Evolutionary conservation across 2,888 invertebrate genomes (phyloP).

Genomic region (Melanargia galathea): DNA sequence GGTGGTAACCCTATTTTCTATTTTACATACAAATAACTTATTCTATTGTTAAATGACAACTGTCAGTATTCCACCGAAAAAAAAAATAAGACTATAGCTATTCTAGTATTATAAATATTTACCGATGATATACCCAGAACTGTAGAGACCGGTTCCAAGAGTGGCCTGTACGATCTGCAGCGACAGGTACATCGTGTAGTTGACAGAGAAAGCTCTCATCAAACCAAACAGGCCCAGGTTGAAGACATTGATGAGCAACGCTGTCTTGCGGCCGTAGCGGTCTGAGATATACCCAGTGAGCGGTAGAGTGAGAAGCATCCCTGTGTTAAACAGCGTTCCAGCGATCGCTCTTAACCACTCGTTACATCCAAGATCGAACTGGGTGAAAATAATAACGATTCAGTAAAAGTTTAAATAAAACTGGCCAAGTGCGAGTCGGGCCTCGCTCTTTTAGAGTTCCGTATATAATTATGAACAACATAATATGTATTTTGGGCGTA

Average conservation of each 20-base stretch:
- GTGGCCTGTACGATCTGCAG: conserved; percentile 80
- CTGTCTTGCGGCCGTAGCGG: conserved; percentile 69
- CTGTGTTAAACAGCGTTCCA: conserved; percentile 84
- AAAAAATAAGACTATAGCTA: too few species aligned
- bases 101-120: conserved; percentile 18
- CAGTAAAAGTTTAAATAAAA: too few species aligned
- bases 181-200: conserved; percentile 78
- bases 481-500: too few species aligned
- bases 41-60: too few species aligned
- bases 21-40: too few species aligned
- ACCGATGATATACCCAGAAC: conserved; percentile 75
- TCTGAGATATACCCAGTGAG: conserved; percentile 85
- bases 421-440: too few species aligned
- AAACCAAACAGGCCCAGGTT: conserved; percentile 71
- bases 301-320: conserved; percentile 84
- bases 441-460: too few species aligned
- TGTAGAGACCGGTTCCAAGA: conserved; percentile 78
- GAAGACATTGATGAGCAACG: conserved; percentile 59
- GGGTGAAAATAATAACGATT: conserved; percentile 16
- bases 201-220: conserved; percentile 79
- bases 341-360: conserved; percentile 85
- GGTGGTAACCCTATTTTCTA: too few species aligned
- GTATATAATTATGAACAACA: too few species aligned
- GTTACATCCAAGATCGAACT: conserved; percentile 83
- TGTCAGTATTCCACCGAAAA: too few species aligned